Evolutionary conservation across 92 coral and sea anemone genomes (phyloP).

Genomic region (Anthopleura xanthogrammica): DNA sequence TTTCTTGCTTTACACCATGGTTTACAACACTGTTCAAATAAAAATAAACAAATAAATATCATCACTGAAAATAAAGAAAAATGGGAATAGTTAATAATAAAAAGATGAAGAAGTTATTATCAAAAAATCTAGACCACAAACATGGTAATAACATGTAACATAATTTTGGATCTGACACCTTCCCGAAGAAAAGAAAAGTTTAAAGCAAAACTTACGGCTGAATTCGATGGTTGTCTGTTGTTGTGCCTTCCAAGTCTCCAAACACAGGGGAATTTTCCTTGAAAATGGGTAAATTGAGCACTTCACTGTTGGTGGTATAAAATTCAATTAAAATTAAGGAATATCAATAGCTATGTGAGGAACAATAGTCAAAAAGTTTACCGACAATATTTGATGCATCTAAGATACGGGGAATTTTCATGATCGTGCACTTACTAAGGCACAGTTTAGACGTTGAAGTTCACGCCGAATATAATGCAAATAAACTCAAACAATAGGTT

Average conservation of each 20-base stretch:
- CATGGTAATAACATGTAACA: not conserved
- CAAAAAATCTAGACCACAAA: too few species aligned
- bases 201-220: not conserved
- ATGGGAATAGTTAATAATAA: too few species aligned
- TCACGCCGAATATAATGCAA: too few species aligned
- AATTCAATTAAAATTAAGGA: not conserved
- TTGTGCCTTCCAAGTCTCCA: conserved; percentile 37
- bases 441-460: too few species aligned
- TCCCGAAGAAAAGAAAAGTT: not conserved
- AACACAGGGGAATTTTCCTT: conserved; percentile 60
- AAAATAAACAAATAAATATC: not conserved
- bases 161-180: not conserved
- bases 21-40: conserved; percentile 15
- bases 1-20: conserved; percentile 30
- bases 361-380: too few species aligned
- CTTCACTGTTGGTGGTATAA: conserved; percentile 51
- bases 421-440: too few species aligned
- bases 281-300: conserved; percentile 72
- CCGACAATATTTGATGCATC: too few species aligned
- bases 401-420: too few species aligned
- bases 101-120: too few species aligned
- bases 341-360: not conserved
- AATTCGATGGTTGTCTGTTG: conserved; percentile 28
- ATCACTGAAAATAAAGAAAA: not conserved
- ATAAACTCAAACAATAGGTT: too few species aligned